phyloP scores from a whole-genome alignment of 2,797 vertebrate species.

The Stomatorhinus walkeri region DNA sequence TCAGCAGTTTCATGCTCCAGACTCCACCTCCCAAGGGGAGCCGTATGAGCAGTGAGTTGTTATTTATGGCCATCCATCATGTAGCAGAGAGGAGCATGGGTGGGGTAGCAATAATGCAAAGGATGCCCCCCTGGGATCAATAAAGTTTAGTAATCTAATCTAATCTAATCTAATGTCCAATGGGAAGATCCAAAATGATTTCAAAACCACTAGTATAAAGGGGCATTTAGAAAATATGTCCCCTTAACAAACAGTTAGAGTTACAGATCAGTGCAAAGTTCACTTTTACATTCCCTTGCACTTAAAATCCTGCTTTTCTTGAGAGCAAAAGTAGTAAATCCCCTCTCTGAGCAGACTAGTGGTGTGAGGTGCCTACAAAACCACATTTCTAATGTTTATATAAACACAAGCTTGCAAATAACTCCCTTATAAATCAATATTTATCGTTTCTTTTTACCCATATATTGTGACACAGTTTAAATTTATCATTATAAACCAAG shows the following conservation, averaged over 20 bases:
- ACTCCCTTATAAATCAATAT: not conserved
- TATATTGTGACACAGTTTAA: not conserved
- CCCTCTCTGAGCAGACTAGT: not conserved
- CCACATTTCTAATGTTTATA: not conserved
- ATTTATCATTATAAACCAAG: not conserved
- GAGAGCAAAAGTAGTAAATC: not conserved
- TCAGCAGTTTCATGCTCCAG: not conserved
- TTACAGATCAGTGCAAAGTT: not conserved
- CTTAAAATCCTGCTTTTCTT: not conserved
- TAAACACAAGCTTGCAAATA: not conserved
- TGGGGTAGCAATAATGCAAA: not conserved
- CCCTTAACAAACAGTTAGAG: not conserved
- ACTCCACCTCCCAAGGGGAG: not conserved
- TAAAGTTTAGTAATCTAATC: not conserved
- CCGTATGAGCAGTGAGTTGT: not conserved
- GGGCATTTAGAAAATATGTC: not conserved
- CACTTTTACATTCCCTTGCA: not conserved
- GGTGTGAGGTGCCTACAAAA: not conserved
- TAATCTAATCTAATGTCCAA: not conserved
- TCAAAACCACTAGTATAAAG: not conserved
- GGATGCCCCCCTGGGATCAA: not conserved
- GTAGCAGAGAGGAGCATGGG: not conserved
- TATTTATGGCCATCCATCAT: not conserved
- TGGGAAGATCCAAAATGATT: not conserved
- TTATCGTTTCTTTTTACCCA: not conserved